Evolutionary conservation across 2,113 vertebrate genomes (phyloP).

Genomic region (Mungos mungo): DNA sequence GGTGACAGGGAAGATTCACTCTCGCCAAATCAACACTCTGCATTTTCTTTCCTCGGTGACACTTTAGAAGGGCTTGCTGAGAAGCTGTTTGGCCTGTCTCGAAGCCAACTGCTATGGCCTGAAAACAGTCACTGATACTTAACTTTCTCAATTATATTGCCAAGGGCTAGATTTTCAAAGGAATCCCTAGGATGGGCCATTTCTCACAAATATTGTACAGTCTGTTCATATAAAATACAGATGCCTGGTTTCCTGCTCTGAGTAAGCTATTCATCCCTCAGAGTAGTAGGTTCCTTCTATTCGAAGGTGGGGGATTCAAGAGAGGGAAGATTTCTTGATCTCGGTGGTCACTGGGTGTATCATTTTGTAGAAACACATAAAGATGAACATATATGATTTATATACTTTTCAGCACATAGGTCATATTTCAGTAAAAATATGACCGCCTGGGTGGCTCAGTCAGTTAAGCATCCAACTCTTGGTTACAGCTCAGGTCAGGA

Average conservation of each 20-base stretch:
- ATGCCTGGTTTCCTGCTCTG: neutral
- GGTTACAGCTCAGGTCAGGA: too few relatives aligned
- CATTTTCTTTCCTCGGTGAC: neutral
- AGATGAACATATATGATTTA: neutral
- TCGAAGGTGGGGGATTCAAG: neutral
- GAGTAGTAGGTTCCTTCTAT: neutral
- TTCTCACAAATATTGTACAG: neutral
- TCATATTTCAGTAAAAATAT: neutral
- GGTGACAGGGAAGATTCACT: neutral
- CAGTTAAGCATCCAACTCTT: too few relatives aligned
- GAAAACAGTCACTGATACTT: neutral
- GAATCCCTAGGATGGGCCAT: neutral
- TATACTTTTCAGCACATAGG: neutral
- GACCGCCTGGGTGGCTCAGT: too few relatives aligned
- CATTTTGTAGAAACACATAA: slow-evolving; percentile 19
- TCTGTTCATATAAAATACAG: neutral
- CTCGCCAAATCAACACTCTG: neutral
- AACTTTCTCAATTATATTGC: neutral
- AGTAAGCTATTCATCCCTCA: neutral
- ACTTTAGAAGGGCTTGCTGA: neutral
- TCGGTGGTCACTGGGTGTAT: neutral
- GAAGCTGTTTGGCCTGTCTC: neutral
- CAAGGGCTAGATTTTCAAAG: slow-evolving; percentile 36
- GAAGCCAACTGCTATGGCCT: neutral
- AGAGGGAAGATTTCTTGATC: neutral